These are phyloP conservation scores for Lagenorhynchus albirostris DNA, from an alignment of 2,113 vertebrate genomes.

Conservation along the genomic window DNA sequence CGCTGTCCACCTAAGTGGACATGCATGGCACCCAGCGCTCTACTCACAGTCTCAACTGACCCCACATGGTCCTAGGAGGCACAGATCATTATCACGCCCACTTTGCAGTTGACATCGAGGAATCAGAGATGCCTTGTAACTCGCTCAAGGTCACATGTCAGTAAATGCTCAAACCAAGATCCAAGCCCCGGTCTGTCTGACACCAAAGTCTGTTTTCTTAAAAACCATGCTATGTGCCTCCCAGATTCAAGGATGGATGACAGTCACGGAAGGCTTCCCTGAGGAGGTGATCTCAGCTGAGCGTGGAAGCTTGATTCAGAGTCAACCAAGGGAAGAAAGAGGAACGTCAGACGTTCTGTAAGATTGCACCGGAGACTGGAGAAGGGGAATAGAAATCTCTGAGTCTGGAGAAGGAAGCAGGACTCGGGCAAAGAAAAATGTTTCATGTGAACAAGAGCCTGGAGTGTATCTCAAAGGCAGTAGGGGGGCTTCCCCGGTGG, in stretches of 20 bases:
- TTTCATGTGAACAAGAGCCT: not conserved
- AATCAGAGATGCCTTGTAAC: not conserved
- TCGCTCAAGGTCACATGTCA: not conserved
- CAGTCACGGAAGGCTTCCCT: not conserved
- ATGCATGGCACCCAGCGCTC: rapidly evolving
- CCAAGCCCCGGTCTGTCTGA: not conserved
- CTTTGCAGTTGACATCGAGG: not conserved
- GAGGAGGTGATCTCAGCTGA: not conserved
- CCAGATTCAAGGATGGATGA: not conserved
- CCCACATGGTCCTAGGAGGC: not conserved
- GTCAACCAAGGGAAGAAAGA: not conserved
- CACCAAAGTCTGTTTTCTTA: not conserved
- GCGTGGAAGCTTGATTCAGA: not conserved
- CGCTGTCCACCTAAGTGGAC: not conserved
- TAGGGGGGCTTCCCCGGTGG: too few relatives aligned
- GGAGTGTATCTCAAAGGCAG: not conserved
- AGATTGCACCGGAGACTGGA: not conserved
- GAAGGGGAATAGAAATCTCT: not conserved
- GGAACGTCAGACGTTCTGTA: not conserved
- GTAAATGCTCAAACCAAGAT: not conserved
- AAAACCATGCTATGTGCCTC: not conserved
- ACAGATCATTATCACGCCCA: not conserved
- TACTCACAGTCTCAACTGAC: rapidly evolving
- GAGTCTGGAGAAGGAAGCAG: not conserved
- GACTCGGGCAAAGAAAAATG: not conserved